Conservation (phyloP, 2,797 vertebrate genomes). For the Manis javanica region DNA sequence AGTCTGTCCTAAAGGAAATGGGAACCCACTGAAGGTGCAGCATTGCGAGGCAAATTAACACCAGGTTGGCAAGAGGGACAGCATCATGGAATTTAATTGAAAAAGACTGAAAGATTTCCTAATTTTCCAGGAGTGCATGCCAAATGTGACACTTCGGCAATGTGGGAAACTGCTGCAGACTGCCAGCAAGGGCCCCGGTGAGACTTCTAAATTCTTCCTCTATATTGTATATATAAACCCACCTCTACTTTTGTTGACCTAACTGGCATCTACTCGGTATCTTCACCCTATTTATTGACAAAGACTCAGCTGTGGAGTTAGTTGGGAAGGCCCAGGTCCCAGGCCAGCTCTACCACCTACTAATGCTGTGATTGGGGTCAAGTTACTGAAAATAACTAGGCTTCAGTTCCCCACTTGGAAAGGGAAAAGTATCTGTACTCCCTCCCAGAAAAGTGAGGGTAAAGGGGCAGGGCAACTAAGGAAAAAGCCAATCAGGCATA, state of each 20-base stretch:
- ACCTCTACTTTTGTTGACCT: not conserved
- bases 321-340: not conserved
- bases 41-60: slow-evolving; percentile 1
- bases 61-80: slow-evolving; percentile 18
- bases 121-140: not conserved
- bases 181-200: not conserved
- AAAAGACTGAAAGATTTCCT: slow-evolving; percentile 44
- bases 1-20: slow-evolving; percentile 36
- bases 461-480: not conserved
- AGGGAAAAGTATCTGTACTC: not conserved
- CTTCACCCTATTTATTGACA: not conserved
- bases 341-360: not conserved
- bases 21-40: slow-evolving; percentile 34
- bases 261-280: not conserved
- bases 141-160: slow-evolving; percentile 50
- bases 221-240: not conserved
- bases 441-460: not conserved
- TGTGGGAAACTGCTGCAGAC: not conserved
- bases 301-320: not conserved
- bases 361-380: not conserved
- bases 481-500: not conserved
- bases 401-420: not conserved
- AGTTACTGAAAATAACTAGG: not conserved
- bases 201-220: not conserved
- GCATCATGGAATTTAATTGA: slow-evolving; percentile 10